phyloP scores from a whole-genome alignment of 2,113 vertebrate species.

The Periophthalmodon schlosseri region DNA sequence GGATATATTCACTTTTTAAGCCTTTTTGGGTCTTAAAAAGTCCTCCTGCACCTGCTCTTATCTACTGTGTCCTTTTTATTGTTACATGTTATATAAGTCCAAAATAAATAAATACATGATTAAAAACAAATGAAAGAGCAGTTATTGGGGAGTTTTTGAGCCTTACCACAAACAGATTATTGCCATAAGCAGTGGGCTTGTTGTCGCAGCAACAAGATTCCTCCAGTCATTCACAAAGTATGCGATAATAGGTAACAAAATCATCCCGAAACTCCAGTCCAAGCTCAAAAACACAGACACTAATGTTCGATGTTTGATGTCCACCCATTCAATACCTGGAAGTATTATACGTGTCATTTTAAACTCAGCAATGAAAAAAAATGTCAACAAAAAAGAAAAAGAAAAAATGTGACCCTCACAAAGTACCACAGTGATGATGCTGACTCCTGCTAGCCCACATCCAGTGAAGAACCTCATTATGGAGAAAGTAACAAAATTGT shows the following conservation, averaged over 20 bases:
- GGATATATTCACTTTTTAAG: no score
- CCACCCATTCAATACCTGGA: slow-evolving; percentile 70
- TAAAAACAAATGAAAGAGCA: no score
- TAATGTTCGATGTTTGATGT: slow-evolving; percentile 62
- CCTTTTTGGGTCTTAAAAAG: no score
- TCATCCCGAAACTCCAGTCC: slow-evolving; percentile 55
- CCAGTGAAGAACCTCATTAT: slow-evolving; percentile 72
- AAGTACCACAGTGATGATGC: slow-evolving; percentile 61
- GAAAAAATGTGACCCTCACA: slow-evolving; percentile 50
- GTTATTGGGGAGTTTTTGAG: background rate
- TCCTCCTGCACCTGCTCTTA: no score
- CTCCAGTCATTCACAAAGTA: slow-evolving; percentile 72
- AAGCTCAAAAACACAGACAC: slow-evolving; percentile 56
- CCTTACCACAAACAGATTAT: slow-evolving; percentile 68
- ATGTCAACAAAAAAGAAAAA: background rate
- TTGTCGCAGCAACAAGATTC: slow-evolving; percentile 39
- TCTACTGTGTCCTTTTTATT: no score
- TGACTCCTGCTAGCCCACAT: slow-evolving; percentile 66
- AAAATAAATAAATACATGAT: no score
- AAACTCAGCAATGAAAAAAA: background rate
- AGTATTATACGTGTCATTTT: background rate
- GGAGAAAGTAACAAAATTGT: slow-evolving; percentile 58
- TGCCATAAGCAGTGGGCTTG: slow-evolving; percentile 50
- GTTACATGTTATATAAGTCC: no score
- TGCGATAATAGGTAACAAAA: slow-evolving; percentile 52